Evolutionary conservation across 2,797 vertebrate genomes (phyloP), one percentile per base, ranked within the genome.

Genomic region (Novumbra hubbsi): DNA sequence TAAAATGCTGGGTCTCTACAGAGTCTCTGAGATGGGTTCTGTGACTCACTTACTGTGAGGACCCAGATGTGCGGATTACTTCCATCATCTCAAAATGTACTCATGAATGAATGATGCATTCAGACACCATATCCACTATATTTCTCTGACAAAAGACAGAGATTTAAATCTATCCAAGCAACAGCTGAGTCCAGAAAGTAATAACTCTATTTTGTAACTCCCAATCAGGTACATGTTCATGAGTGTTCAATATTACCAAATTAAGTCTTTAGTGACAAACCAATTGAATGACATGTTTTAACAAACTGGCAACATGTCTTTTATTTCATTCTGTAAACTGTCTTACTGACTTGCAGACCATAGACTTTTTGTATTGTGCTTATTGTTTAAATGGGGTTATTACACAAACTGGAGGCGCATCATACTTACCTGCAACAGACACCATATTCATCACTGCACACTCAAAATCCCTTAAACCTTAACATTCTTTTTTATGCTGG

Each of bases 171-270:
- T 28, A 32, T 64, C 28, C 55, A 11, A 11, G 55, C 8, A 57
- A n/a, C 55, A 24, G 55, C 55, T 57, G 55, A 30, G 62, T 7
- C 5, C 27, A 30, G 60, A 63, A 63, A 65, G 16, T 5, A 3
- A 65, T 0, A 65, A 32, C 30, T 65, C 2, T 16, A 34, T 65
- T 32, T 28, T 28, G 16, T 16, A 28, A 1, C 16, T 6, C 17
- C 28, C 0, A 64, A 14, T 57, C 15, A 57, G 19, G 12, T 21
- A 6, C 21, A 24, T 45, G n/a, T 68, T 12, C 5, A 68, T 45
- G 7, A 68, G n/a, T 21, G n/a, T 48, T 69, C 68, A 50, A 11
- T 27, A 50, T 48, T 50, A 69, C 68, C 45, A 69, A 50, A 50
- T 19, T 27, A 28, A 24, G 50, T 7, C 5, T 49, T 50, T 17